Base-by-base conservation (phyloP, 92 coral and sea anemone species). In the Epizoanthus ramosus region DNA sequence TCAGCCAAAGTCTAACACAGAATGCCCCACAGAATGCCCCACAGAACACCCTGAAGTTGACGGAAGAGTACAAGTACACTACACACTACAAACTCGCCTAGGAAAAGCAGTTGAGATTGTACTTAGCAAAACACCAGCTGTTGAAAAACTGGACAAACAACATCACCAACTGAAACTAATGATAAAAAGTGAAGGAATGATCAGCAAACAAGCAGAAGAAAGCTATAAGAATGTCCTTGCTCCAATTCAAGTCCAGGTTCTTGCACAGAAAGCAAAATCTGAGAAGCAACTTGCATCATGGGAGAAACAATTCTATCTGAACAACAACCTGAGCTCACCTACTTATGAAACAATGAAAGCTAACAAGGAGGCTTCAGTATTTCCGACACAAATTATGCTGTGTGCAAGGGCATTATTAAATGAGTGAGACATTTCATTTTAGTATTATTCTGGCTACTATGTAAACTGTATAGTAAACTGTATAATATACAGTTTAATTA, bases 261-360 rank as follows among this genome's bases (percentile, higher is more conserved):
- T 89, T 17, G 84, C 79, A 61, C 45, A 89, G 64, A 65, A 85
- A n/a, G 21, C 58, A 59, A 81, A 74, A 33, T 31, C 80, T 25
- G 84, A 83, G 57, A 70, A 75, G 28, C 43, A 87, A 61, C 79
- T 87, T 15, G 68, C 74, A 66, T 75, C 81, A 19, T 89, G 89
- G 89, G 89, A 89, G 79, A 79, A 85, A 60, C 43, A 68, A 50
- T 89, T 63, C 50, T 85, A 74, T 80, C 13, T 61, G 28, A 82
- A 89, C 25, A 9, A 86, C 63, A 68, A 85, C 76, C 60, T 81
- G 65, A 74, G 54, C 45, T 80, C 80, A 35, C 89, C 92, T 31
- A 79, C 92, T 43, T 79, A 56, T 54, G 73, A 80, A 63, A 79
- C 60, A 58, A 89, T 85, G 63, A 71, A 73, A 59, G 65, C 56